Conservation (phyloP, 2,113 vertebrate genomes). For the Alosa alosa region DNA sequence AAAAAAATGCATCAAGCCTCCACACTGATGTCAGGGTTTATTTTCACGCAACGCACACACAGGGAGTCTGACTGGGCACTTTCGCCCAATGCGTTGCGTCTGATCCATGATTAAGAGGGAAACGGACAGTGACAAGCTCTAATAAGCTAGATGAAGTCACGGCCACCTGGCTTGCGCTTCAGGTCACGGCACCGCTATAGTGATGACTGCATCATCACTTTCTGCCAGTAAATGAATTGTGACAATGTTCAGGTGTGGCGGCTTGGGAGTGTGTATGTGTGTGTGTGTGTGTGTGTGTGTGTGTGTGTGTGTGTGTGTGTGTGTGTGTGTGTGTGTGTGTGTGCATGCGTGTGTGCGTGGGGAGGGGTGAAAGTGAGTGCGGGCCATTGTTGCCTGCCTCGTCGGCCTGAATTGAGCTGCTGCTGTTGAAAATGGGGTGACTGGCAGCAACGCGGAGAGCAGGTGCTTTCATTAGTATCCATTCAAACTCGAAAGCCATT, state of each 20-base stretch:
- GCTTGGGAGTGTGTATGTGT: not conserved
- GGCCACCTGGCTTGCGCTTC: constrained; percentile 37
- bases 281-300: not conserved
- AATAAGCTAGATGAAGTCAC: constrained; percentile 64
- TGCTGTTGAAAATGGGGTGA: constrained; percentile 40
- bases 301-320: not conserved
- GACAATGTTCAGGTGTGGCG: constrained; percentile 53
- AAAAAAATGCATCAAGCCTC: not conserved
- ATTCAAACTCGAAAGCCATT: constrained; percentile 50
- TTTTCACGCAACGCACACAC: not conserved
- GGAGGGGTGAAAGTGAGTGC: constrained; percentile 9
- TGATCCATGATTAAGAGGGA: constrained; percentile 46
- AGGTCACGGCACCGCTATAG: constrained; percentile 37
- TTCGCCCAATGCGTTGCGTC: not conserved
- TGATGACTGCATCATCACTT: constrained; percentile 61
- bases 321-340: constrained; percentile 4
- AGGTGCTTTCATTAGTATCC: constrained; percentile 64
- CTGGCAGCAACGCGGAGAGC: constrained; percentile 46
- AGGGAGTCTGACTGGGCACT: not conserved
- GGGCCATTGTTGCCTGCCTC: constrained; percentile 37
- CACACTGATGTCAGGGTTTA: not conserved
- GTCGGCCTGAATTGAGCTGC: constrained; percentile 47
- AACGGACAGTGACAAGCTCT: constrained; percentile 68
- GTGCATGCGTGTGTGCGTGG: constrained; percentile 46
- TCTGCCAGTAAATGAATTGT: constrained; percentile 60